phyloP scores from a whole-genome alignment of 2,113 vertebrate genomes.

The Tragelaphus imberbis region DNA sequence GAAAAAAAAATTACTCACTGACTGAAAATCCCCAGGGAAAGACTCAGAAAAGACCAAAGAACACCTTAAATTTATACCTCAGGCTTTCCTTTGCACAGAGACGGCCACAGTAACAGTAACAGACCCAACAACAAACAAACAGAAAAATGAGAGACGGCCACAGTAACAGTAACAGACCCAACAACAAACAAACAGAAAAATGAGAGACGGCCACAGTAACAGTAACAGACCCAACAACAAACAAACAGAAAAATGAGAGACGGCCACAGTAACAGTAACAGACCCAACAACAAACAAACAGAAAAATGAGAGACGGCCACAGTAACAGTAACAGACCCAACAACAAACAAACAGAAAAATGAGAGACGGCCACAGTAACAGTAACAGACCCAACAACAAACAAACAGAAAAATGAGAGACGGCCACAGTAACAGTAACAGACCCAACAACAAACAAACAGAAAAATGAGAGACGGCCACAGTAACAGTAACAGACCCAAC shows the following conservation, averaged over 20 bases:
- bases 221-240: neutral
- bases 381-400: neutral
- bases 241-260: neutral
- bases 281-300: neutral
- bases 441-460: neutral
- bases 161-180: neutral
- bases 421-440: neutral
- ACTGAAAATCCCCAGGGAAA: neutral
- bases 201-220: neutral
- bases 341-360: neutral
- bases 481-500: neutral
- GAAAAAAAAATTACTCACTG: neutral
- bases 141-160: neutral
- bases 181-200: neutral
- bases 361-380: neutral
- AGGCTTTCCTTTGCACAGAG: neutral
- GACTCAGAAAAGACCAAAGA: neutral
- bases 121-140: neutral
- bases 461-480: neutral
- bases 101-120: neutral
- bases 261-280: neutral
- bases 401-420: neutral
- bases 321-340: neutral
- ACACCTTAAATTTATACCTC: neutral
- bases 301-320: neutral